Conservation (phyloP, 2,797 vertebrate species). For the Margarornis squamiger region DNA sequence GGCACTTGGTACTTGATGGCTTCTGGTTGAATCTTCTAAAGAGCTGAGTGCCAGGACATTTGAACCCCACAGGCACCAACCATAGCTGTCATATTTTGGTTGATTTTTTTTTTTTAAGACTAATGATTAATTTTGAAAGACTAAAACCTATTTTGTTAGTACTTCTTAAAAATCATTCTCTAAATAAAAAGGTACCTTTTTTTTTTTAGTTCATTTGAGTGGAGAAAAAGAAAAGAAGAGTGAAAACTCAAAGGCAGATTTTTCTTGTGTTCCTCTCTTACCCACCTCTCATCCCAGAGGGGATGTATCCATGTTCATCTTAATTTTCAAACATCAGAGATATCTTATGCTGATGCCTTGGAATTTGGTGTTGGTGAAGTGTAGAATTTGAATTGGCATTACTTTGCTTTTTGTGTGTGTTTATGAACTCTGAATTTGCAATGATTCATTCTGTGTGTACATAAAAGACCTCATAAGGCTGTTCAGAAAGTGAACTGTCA, state of each 20-base stretch:
- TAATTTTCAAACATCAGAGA: not conserved
- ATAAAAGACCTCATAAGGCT: not conserved
- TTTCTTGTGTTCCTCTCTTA: not conserved
- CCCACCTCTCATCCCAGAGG: not conserved
- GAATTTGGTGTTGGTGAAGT: not conserved
- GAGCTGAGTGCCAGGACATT: not conserved
- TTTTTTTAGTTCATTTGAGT: not conserved
- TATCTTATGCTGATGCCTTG: not conserved
- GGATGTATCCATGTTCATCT: not conserved
- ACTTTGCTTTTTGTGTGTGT: not conserved
- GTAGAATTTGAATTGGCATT: not conserved
- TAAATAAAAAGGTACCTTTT: not conserved
- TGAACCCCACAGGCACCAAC: not conserved
- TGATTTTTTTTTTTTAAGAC: not conserved
- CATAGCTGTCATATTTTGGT: not conserved
- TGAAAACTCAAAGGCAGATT: not conserved
- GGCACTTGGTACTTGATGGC: not conserved
- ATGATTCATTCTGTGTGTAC: not conserved
- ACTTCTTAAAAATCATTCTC: not conserved
- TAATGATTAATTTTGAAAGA: not conserved
- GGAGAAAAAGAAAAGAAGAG: not conserved
- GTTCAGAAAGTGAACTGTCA: not conserved
- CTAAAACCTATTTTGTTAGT: not conserved
- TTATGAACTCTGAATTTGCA: not conserved
- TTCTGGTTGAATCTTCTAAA: not conserved